These are phyloP conservation scores for Amphipyra berbera DNA, from an alignment of 2,888 invertebrate species.

Conservation along the genomic window DNA sequence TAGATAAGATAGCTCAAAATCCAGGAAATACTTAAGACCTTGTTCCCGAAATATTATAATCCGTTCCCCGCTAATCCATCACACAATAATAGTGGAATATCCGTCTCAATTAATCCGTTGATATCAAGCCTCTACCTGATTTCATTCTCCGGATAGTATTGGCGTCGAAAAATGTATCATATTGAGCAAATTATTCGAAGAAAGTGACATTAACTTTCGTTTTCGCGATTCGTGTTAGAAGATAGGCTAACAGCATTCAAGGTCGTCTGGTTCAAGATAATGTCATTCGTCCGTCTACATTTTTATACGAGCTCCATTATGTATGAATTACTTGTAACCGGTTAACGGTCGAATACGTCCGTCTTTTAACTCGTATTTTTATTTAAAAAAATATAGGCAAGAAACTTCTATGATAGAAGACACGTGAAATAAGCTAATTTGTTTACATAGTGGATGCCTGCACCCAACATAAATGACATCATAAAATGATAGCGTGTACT, in stretches of 20 bases:
- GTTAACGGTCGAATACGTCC: conserved; percentile 46
- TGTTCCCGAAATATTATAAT: conserved; percentile 11
- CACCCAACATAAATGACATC: conserved; percentile 47
- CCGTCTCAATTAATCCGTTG: too few species aligned
- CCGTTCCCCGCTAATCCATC: conserved; percentile 19
- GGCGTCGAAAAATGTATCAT: background rate
- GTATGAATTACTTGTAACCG: conserved; percentile 58
- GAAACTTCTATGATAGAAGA: conserved; percentile 6
- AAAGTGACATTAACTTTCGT: conserved; percentile 67
- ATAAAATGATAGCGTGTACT: conserved; percentile 52
- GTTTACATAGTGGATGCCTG: conserved; percentile 29
- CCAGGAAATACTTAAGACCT: conserved; percentile 13
- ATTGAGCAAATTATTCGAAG: conserved; percentile 34
- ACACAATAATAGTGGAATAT: too few species aligned
- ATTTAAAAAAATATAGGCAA: conserved; percentile 8
- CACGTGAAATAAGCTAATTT: conserved; percentile 29
- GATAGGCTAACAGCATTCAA: conserved; percentile 64
- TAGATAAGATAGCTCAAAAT: background rate
- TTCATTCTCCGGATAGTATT: background rate
- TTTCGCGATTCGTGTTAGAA: conserved; percentile 58
- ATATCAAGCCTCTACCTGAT: too few species aligned
- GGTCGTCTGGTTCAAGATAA: conserved; percentile 71
- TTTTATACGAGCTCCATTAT: conserved; percentile 45
- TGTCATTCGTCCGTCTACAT: conserved; percentile 62
- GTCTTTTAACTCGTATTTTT: conserved; percentile 16